A percentile compares a stretch with the other conserved stretches of the same genome.
Conservation (phyloP, 2,113 vertebrate species). For the Solea solea region DNA sequence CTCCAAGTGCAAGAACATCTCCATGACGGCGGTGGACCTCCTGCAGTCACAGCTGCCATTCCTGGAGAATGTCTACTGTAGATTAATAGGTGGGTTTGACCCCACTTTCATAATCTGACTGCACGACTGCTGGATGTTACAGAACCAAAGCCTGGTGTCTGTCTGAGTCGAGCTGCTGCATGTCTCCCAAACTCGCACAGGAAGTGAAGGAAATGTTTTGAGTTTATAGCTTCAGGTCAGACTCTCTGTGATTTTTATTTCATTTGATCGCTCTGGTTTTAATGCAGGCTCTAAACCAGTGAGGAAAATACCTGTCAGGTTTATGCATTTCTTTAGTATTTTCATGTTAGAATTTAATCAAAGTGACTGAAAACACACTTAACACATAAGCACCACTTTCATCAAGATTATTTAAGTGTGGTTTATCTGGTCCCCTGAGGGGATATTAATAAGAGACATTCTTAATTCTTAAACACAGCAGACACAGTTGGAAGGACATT, state of each 20-base stretch:
- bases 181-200: slow-evolving; percentile 25
- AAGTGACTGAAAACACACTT: background rate
- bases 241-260: background rate
- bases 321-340: background rate
- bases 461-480: background rate
- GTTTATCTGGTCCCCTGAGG: slow-evolving; percentile 9
- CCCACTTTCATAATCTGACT: slow-evolving; percentile 57
- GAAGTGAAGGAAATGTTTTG: slow-evolving; percentile 9
- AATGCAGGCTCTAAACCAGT: background rate
- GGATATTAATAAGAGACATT: background rate
- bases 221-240: background rate
- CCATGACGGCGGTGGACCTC: slow-evolving; percentile 67
- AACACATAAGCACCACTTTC: background rate
- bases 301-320: background rate
- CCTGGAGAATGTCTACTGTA: slow-evolving; percentile 80
- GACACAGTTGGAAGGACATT: background rate
- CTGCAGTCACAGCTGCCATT: slow-evolving; percentile 83
- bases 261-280: background rate
- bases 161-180: background rate
- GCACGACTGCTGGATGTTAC: background rate
- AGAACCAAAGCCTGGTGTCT: background rate
- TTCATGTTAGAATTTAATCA: background rate
- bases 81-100: slow-evolving; percentile 78
- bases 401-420: background rate
- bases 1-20: slow-evolving; percentile 83